Conservation (phyloP, 37 sponge, comb jelly and placozoan species). For the Hexactinellida sp. region DNA sequence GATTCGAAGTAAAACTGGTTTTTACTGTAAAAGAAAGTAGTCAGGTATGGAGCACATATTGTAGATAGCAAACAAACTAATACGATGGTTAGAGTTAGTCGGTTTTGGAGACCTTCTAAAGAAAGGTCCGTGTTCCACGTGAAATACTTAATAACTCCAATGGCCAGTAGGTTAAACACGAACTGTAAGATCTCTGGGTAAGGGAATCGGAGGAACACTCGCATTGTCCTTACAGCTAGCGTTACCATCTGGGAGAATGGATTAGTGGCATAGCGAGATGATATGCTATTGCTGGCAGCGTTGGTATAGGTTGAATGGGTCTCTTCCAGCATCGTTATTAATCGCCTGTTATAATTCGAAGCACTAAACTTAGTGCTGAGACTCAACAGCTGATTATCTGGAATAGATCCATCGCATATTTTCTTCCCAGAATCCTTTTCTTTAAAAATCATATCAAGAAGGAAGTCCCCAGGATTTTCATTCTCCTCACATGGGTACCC, state of each 20-base stretch:
- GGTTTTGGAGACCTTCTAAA: slow-evolving; percentile 18
- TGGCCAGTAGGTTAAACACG: not conserved
- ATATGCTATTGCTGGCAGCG: not conserved
- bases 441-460: slow-evolving; percentile 48
- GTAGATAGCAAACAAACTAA: not conserved
- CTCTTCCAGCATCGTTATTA: not conserved
- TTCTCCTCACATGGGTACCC: slow-evolving; percentile 63
- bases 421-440: not conserved
- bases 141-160: slow-evolving; percentile 34
- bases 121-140: slow-evolving; percentile 22
- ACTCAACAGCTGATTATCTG: not conserved
- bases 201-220: not conserved
- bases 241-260: not conserved
- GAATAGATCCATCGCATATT: not conserved
- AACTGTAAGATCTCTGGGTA: not conserved
- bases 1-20: slow-evolving; percentile 29
- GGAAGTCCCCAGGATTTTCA: slow-evolving; percentile 75
- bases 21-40: not conserved
- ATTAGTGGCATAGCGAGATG: not conserved
- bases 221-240: not conserved
- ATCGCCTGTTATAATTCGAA: not conserved
- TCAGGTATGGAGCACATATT: not conserved
- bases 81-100: not conserved
- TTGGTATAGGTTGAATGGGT: not conserved
- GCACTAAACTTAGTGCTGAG: not conserved